Base-by-base conservation (phyloP, 2,113 vertebrate genomes). In the Periophthalmodon schlosseri region DNA sequence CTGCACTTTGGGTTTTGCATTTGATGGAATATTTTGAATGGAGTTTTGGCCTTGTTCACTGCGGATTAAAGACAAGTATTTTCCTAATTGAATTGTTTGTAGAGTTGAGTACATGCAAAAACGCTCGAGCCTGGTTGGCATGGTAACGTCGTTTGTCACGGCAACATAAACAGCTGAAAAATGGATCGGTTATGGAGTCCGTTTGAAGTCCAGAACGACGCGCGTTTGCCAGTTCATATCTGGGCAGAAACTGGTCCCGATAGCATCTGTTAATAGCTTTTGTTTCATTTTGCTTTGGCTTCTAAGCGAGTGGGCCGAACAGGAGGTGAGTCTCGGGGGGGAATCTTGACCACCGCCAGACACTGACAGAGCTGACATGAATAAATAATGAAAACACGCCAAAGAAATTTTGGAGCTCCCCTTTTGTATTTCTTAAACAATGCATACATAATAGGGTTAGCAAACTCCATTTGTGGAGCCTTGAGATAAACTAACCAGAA, bases 51-150 rank as follows among this genome's bases (percentile, higher is more conserved):
- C 75, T 74, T 77, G 34, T 58, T 73, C 65, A 5, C 49, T 79
- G 85, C 79, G 88, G 82, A 78, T 74, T 77, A 84, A 65, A 74
- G 68, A 56, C 82, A 68, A 65, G 77, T 76, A 60, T 72, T 69
- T 58, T 80, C 76, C 82, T 90, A 92, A 92, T 90, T 89, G 88
- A 90, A 86, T 88, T 86, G 81, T 83, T 44, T 44, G 8, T 44
- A 11, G 39, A 44, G 39, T 10, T 44, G 10, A 44, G 39, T 10
- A 44, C 39, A 10, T 2, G 9, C 8, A 44, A 44, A 44, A 44
- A 44, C 39, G 8, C 10, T 11, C 8, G 1, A 10, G 39, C 39
- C 39, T 7, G 39, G 39, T 44, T 44, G 39, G 9, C 9, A 10
- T 2, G 39, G 9, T 1, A 44, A 44, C 8, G 2, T 44, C 10